Conservation (phyloP, 2,113 vertebrate genomes). For the Asarcornis scutulata region DNA sequence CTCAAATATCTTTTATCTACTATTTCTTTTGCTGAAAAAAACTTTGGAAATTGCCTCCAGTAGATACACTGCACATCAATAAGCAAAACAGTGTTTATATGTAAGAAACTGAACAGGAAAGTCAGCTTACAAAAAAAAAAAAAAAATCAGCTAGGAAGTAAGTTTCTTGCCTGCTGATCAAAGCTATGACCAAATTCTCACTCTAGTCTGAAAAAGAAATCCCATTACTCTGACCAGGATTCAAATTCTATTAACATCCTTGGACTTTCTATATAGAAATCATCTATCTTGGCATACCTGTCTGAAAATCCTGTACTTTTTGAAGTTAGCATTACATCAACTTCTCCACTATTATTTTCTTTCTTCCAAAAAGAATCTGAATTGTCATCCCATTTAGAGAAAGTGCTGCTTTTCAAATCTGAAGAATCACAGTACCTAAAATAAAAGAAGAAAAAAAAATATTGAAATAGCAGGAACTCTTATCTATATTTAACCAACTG, state of each 20-base stretch:
- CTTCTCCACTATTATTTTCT: conserved; percentile 78
- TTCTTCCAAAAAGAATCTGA: conserved; percentile 84
- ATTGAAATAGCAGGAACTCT: not conserved
- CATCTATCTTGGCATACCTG: conserved; percentile 72
- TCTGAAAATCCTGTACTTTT: conserved; percentile 78
- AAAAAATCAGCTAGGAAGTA: not conserved
- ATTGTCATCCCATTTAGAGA: conserved; percentile 83
- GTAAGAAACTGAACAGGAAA: not conserved
- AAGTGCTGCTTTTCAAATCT: conserved; percentile 77
- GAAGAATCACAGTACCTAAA: conserved; percentile 79
- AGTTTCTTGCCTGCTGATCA: not conserved
- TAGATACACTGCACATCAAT: not conserved
- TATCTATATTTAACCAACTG: not conserved
- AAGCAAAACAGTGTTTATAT: not conserved
- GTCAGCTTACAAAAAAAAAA: not conserved
- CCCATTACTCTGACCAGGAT: not conserved
- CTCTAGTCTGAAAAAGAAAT: not conserved
- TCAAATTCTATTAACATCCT: not conserved
- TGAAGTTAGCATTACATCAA: conserved; percentile 76
- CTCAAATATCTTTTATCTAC: not conserved
- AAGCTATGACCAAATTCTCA: not conserved
- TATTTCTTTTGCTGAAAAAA: not conserved
- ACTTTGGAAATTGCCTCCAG: not conserved
- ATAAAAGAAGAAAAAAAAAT: not conserved
- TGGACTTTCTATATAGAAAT: not conserved